A percentile compares a stretch with the other conserved stretches of the same genome.
Conservation (phyloP, 2,797 vertebrate genomes). For the Phaenicophaeus curvirostris region DNA sequence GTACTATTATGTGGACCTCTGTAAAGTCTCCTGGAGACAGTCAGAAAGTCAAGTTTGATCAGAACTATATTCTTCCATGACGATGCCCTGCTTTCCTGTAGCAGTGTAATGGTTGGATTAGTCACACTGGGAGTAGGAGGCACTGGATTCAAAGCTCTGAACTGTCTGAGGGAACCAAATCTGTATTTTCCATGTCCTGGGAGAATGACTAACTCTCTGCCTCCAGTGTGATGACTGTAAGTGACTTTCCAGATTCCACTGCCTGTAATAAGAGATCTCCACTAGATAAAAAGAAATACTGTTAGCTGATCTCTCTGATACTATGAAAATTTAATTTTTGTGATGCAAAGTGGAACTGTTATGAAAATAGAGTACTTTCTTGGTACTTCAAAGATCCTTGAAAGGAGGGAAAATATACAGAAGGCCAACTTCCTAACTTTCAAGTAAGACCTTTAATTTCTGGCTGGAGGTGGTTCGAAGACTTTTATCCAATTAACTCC, state of each 20-base stretch:
- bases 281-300: background rate
- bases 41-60: background rate
- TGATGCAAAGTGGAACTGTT: background rate
- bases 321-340: background rate
- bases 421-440: too few species aligned
- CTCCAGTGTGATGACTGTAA: background rate
- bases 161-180: background rate
- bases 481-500: background rate
- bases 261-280: background rate
- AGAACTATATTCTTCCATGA: background rate
- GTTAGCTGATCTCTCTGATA: background rate
- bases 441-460: background rate
- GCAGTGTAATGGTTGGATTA: background rate
- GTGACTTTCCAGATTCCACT: background rate
- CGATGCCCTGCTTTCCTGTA: background rate
- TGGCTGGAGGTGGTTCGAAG: background rate
- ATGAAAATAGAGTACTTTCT: background rate
- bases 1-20: background rate
- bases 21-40: background rate
- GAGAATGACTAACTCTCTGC: constrained; percentile 19
- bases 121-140: constrained; percentile 12
- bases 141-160: constrained; percentile 30
- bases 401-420: too few species aligned
- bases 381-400: background rate
- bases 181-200: background rate